A percentile compares a stretch with the other conserved stretches of the same genome.
These are phyloP conservation scores for Drosophila acutilabella DNA, from an alignment of 2,888 invertebrate species.

Conservation along the genomic window DNA sequence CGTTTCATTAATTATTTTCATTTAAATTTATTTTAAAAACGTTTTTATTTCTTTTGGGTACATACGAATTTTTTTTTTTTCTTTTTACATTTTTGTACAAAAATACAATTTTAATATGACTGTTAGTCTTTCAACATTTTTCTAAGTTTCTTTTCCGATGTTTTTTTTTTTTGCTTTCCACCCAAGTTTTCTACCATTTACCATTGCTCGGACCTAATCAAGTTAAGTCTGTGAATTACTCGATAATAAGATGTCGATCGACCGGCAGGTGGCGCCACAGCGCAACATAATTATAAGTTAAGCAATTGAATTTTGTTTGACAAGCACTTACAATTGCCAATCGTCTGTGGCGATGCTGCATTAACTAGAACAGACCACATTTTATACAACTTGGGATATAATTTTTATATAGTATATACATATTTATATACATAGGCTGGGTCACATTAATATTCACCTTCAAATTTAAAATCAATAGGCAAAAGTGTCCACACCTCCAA, in stretches of 20 bases:
- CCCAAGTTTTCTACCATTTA: neutral
- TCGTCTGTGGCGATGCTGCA: conserved; percentile 20
- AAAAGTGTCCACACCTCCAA: conserved; percentile 50
- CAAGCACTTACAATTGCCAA: conserved; percentile 11
- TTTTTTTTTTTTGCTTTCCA: neutral
- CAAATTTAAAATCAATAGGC: conserved; percentile 67
- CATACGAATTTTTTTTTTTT: no score
- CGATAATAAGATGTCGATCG: conserved; percentile 7
- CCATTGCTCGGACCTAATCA: neutral
- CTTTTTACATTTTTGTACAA: no score
- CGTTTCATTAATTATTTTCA: no score
- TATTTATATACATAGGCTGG: conserved; percentile 1
- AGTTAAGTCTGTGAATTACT: neutral
- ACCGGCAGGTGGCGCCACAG: conserved; percentile 28
- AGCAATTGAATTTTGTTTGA: conserved; percentile 38
- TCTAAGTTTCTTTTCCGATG: neutral
- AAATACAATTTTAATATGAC: no score
- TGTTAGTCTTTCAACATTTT: no score
- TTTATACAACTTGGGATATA: conserved; percentile 1
- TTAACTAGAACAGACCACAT: conserved; percentile 9
- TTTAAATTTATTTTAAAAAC: no score
- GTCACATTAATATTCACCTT: conserved; percentile 63
- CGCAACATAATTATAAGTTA: conserved; percentile 31
- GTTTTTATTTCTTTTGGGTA: no score
- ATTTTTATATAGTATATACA: neutral